Evolutionary conservation across 2,888 invertebrate species (phyloP), one percentile per base, ranked within the genome.

Genomic region (Agrotis clavis): DNA sequence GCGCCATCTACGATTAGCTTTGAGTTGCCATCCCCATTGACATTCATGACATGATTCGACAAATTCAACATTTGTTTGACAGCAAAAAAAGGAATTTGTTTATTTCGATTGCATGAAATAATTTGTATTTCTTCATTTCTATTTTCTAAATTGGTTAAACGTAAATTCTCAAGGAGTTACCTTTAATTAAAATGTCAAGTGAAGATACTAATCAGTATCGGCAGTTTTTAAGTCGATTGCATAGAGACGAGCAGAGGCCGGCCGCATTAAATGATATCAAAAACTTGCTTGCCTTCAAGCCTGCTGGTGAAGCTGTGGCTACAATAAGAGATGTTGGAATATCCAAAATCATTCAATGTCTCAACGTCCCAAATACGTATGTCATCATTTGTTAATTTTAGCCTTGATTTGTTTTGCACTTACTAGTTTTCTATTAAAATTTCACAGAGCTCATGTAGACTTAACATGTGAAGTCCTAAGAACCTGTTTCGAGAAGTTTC

Each of bases 261-360:
- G 87, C 87, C 51, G 93, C 93, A 25, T 82, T 96, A 56, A 93
- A 91, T 82, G 93, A 94, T 69, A 90, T 96, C 14, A 95, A 94
- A 88, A 93, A 92, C 73, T 88, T 95, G 56, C 76, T 96, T 48
- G 79, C 86, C 16, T 88, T 84, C 62, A 94, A 94, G 79, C 90
- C 94, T 61, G 84, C 92, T 11, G 84, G 85, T 60, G 93, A 94
- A 83, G 92, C 91, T 63, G 83, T 85, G 7, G 78, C 78, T 18
- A 88, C 90, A 13, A 91, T 96, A 47, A 88, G 87, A 83, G 85
- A 90, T 84, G 90, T 97, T 21, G 97, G 97, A 79, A 95, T 97
- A 68, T 94, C 97, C 0, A 94, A 97, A 83, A 96, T 98, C 69
- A 97, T 97, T 74, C 97, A 97, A 56, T 98, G 98, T 85, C 92